Evolutionary conservation across 2,113 vertebrate genomes (phyloP), one percentile per base, ranked within the genome.

Genomic region (Microtus ochrogaster): DNA sequence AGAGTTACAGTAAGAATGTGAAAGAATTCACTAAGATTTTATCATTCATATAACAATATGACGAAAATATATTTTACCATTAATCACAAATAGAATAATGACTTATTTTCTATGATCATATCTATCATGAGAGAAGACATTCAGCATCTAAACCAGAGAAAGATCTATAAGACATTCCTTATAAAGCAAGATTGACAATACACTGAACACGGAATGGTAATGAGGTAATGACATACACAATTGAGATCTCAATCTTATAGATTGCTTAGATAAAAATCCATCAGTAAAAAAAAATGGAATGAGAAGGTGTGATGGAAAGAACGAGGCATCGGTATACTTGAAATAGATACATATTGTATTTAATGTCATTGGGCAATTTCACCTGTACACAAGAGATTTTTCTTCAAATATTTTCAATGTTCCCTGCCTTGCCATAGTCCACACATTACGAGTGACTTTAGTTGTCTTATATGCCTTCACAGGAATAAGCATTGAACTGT

Each of bases 331-430:
- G 58, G 24, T 22, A 58, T 94, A 83, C 87, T 93, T 93, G 79
- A 97, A 91, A 72, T 72, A 81, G 78, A 83, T 68, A 17, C 5
- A 84, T 83, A 44, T 65, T 61, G 21, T 11, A 47, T 52, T 92
- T 78, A 30, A 3, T 14, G 58, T 89, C 36, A 86, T n/a, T 16
- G 2, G 33, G 36, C 0, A 41, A 66, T 81, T 72, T 73, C 58
- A 76, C 78, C 12, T 52, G 52, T 30, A 81, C 49, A 84, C 22
- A 74, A 16, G 73, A 9, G 19, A 12, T 49, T 82, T 33, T 74
- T 4, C 28, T 28, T 22, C 10, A 28, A n/a, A 44, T 19, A 70
- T 21, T 76, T 72, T 55, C 36, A 10, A 13, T n/a, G 63, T 74
- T 73, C 17, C 11, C 21, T 52, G 41, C 7, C 22, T 55, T 91